These are phyloP conservation scores for Podotricha telesiphe DNA, from an alignment of 2,888 invertebrate genomes.

Conservation along the genomic window DNA sequence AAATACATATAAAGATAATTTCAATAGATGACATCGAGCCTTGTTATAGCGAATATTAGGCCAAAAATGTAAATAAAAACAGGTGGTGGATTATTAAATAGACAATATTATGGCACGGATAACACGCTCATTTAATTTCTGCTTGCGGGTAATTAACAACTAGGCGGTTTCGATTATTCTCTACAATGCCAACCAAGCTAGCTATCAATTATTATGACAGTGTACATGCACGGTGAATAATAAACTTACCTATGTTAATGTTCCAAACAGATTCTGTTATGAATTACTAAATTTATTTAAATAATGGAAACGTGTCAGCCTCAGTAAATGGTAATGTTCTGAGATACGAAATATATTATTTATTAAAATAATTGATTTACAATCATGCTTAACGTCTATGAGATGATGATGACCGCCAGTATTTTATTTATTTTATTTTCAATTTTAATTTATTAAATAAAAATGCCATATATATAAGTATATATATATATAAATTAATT, in stretches of 20 bases:
- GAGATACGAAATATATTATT: background rate
- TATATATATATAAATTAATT: background rate
- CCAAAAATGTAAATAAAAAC: slow-evolving; percentile 1
- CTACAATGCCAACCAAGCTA: slow-evolving; percentile 64
- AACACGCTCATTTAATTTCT: slow-evolving; percentile 61
- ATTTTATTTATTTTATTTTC: background rate
- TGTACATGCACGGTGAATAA: slow-evolving; percentile 58
- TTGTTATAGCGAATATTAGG: background rate
- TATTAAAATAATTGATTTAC: slow-evolving; percentile 2
- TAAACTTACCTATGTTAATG: slow-evolving; percentile 48
- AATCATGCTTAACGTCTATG: background rate
- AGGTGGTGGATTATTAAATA: background rate
- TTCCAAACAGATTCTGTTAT: slow-evolving; percentile 26
- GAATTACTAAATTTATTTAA: slow-evolving; percentile 33
- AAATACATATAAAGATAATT: no score
- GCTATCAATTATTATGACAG: slow-evolving; percentile 72
- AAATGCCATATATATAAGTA: no score
- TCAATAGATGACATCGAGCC: no score
- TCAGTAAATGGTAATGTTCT: slow-evolving; percentile 9
- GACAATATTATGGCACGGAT: slow-evolving; percentile 45
- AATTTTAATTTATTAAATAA: background rate
- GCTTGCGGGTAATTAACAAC: slow-evolving; percentile 69
- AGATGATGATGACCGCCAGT: background rate
- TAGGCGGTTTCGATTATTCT: slow-evolving; percentile 72
- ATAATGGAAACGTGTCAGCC: slow-evolving; percentile 28